Evolutionary conservation across 2,888 invertebrate species (phyloP), one percentile per base, ranked within the genome.

Genomic region (Thysanoteuthis rhombus): DNA sequence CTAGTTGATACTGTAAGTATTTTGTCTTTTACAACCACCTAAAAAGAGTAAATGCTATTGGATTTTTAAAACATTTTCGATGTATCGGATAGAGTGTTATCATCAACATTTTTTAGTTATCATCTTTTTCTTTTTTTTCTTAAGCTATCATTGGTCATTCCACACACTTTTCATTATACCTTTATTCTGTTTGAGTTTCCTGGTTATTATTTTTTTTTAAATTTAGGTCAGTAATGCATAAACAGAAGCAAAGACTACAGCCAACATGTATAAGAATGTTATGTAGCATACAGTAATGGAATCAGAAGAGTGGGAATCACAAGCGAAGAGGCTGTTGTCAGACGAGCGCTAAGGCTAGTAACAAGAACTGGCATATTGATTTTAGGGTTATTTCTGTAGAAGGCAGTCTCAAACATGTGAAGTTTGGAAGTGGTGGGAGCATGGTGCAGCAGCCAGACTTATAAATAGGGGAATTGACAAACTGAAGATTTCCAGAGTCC

Each of bases 351-450:
- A 75, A n/a, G 75, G 75, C 75, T 75, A n/a, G 75, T 75, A 75
- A 75, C 75, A 75, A 75, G 75, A 75, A 75, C 75, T 75, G 75
- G n/a, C 75, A 75, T 75, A 75, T 75, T 75, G 75, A 75, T 75
- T 75, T 75, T 75, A n/a, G 75, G 75, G 75, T 75, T 75, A 75
- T 75, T 75, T 75, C 75, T n/a, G n/a, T 75, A 75, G 75, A 75
- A 75, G n/a, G 75, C n/a, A 75, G 75, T 75, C n/a, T 75, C 75
- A n/a, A 75, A 75, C 75, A 75, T 75, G 75, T 75, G 75, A 75
- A 75, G 75, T n/a, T n/a, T 75, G n/a, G n/a, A 16, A 52, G 52
- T 52, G 52, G 52, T 52, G 25, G 52, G 52, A 52, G 52, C 25
- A 52, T 52, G 75, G 16, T n/a, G 75, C 75, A 75, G 75, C 75